Conservation (phyloP, 2,888 invertebrate species). For the Troides aeacus region DNA sequence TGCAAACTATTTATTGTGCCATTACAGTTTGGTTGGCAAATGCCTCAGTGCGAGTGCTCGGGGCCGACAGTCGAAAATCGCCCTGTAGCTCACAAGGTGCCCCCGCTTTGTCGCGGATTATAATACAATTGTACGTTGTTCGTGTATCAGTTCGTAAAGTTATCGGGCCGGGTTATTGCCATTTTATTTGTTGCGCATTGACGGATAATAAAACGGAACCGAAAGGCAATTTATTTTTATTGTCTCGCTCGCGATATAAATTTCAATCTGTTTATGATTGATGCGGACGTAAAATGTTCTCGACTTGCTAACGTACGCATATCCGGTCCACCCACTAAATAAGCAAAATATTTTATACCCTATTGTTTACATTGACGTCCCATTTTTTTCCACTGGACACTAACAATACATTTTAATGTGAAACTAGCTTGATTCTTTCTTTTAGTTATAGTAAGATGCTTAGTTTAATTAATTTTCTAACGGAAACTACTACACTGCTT, state of each 20-base stretch:
- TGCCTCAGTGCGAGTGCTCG: conserved; percentile 55
- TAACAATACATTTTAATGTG: neutral
- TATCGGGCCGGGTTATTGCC: conserved; percentile 46
- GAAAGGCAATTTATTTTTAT: conserved; percentile 66
- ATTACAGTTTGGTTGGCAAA: conserved; percentile 73
- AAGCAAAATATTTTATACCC: neutral
- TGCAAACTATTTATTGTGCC: conserved; percentile 77
- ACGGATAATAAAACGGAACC: conserved; percentile 59
- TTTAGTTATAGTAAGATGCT: too few relatives aligned
- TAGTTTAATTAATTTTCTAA: too few relatives aligned
- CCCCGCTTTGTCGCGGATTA: conserved; percentile 50
- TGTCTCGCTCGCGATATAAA: conserved; percentile 61
- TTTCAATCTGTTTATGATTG: conserved; percentile 73
- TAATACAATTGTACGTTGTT: conserved; percentile 45
- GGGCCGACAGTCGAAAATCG: conserved; percentile 71
- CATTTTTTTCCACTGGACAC: neutral
- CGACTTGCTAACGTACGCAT: conserved; percentile 35
- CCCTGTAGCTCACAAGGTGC: conserved; percentile 47
- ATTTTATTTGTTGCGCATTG: conserved; percentile 66
- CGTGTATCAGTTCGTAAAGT: conserved; percentile 45
- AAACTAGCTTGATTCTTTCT: too few relatives aligned
- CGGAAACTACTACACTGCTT: too few relatives aligned
- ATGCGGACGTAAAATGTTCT: conserved; percentile 48
- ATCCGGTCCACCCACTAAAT: neutral
- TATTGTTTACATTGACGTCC: neutral